A percentile compares a stretch with the other conserved stretches of the same genome.
These are phyloP conservation scores for Mastomys coucha DNA, from an alignment of 2,113 vertebrate genomes.

Conservation along the genomic window DNA sequence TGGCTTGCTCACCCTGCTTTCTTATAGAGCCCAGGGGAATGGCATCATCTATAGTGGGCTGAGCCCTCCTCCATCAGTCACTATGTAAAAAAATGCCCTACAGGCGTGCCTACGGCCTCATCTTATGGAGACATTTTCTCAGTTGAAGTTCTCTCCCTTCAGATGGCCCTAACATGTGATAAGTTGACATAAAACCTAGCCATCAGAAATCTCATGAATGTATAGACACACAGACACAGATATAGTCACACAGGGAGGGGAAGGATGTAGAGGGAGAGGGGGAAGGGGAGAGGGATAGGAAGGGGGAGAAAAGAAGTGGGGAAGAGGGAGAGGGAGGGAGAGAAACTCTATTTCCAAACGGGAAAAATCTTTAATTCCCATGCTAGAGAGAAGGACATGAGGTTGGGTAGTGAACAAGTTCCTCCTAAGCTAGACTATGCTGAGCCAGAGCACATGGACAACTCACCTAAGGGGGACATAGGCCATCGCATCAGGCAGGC, in stretches of 20 bases:
- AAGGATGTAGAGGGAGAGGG: too few species aligned
- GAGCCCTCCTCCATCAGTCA: not conserved
- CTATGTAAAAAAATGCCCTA: not conserved
- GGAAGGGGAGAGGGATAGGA: not conserved
- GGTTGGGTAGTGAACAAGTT: not conserved
- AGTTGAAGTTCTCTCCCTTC: not conserved
- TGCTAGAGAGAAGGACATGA: not conserved
- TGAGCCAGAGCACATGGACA: not conserved
- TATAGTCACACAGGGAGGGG: not conserved
- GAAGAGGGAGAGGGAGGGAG: too few species aligned
- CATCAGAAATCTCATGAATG: not conserved
- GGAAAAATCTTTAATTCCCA: not conserved
- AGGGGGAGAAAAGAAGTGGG: not conserved
- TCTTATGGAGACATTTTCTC: not conserved
- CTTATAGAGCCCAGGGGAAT: not conserved
- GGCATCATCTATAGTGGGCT: too few species aligned
- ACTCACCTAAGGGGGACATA: not conserved
- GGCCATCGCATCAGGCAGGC: not conserved
- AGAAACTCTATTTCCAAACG: not conserved
- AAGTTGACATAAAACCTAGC: not conserved
- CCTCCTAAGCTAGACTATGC: not conserved
- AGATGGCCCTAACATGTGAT: not conserved
- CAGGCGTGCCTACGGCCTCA: not conserved
- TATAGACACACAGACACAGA: not conserved
- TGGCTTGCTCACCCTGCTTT: not conserved